phyloP scores from a whole-genome alignment of 2,888 invertebrate genomes.

The Nephrotoma guestfalica region DNA sequence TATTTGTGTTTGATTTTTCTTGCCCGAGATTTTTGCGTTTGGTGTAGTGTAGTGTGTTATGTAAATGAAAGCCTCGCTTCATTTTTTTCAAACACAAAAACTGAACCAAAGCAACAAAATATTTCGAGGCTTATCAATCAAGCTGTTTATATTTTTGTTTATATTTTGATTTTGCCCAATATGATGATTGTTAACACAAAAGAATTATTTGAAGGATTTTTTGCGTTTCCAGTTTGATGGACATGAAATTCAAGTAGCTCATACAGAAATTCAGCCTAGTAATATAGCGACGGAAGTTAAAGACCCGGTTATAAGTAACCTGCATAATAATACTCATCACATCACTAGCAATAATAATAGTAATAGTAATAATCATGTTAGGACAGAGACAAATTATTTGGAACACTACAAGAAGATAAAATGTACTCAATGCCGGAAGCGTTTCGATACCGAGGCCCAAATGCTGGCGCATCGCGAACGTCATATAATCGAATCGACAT shows the following conservation, averaged over 20 bases:
- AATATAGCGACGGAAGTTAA: not conserved
- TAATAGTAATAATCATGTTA: not conserved
- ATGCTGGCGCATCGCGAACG: slow-evolving; percentile 10
- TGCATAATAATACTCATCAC: not conserved
- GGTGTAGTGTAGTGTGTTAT: not conserved
- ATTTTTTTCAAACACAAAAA: not conserved
- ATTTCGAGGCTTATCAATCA: not conserved
- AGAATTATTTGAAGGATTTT: slow-evolving; percentile 1
- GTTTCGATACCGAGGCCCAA: slow-evolving; percentile 11
- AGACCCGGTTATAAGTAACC: not conserved
- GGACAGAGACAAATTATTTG: not conserved
- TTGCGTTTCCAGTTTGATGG: slow-evolving; percentile 3
- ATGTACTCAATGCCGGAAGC: slow-evolving; percentile 11
- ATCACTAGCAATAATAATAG: not conserved
- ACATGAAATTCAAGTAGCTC: slow-evolving; percentile 1
- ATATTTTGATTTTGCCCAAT: not conserved
- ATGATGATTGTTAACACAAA: not conserved
- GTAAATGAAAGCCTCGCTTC: slow-evolving; percentile 1
- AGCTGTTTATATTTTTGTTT: not conserved
- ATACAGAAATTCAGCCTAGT: not conserved
- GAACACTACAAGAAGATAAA: slow-evolving; percentile 8
- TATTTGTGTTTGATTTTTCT: not conserved
- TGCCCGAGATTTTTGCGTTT: not conserved
- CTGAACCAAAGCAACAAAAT: not conserved
- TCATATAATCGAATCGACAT: slow-evolving; percentile 7